Conservation (phyloP, 2,113 vertebrate species). For the Tragelaphus scriptus region DNA sequence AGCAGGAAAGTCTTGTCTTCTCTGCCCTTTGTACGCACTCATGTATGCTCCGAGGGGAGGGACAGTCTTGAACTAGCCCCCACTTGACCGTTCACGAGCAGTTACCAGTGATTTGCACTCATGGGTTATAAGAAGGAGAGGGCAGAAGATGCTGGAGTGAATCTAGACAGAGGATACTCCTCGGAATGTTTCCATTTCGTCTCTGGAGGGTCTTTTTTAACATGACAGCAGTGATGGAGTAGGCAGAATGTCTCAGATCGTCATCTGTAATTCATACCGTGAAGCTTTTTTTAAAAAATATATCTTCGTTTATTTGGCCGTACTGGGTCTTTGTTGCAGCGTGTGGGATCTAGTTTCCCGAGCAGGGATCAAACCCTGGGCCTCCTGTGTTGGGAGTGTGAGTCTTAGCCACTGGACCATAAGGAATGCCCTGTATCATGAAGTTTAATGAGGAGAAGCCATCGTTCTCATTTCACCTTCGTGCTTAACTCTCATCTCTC, state of each 20-base stretch:
- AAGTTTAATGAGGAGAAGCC: background rate
- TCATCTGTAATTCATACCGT: background rate
- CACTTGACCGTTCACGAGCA: too few species aligned
- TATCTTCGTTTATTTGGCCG: background rate
- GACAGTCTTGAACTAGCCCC: background rate
- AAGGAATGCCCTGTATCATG: background rate
- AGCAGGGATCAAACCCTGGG: background rate
- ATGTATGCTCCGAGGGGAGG: background rate
- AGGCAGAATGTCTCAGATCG: background rate
- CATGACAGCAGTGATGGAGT: background rate
- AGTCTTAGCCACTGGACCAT: background rate
- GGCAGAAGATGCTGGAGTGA: background rate
- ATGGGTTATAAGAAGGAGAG: accelerated
- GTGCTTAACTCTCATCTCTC: background rate
- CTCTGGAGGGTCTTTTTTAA: background rate
- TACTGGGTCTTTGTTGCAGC: background rate
- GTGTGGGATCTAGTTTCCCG: background rate
- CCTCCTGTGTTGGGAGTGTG: background rate
- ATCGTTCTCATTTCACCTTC: background rate
- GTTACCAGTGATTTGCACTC: background rate
- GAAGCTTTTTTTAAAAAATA: background rate
- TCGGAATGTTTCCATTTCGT: background rate
- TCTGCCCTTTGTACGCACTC: accelerated
- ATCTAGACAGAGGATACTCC: background rate
- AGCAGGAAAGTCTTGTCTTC: background rate